Evolutionary conservation across 2,113 vertebrate genomes (phyloP).

Genomic region (Theristicus caerulescens): DNA sequence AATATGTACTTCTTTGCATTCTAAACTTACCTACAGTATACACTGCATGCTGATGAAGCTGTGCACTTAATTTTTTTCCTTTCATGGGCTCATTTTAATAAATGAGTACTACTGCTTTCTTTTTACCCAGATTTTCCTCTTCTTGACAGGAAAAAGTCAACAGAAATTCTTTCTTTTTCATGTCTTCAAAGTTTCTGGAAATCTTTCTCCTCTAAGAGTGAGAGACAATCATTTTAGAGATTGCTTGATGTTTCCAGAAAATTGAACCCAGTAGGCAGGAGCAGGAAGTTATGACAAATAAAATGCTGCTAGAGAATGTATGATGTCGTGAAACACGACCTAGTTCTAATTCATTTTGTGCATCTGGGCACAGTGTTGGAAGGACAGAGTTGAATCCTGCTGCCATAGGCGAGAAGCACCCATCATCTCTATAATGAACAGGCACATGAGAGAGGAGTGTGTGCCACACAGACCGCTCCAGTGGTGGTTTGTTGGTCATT

Average conservation of each 20-base stretch:
- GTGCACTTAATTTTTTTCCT: background rate
- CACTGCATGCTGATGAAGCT: background rate
- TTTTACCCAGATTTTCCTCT: background rate
- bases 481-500: background rate
- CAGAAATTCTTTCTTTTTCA: background rate
- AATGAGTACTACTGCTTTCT: background rate
- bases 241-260: background rate
- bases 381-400: background rate
- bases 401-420: background rate
- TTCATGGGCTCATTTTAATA: background rate
- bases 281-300: background rate
- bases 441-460: background rate
- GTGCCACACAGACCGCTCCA: background rate
- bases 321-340: background rate
- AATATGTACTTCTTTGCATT: background rate
- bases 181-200: background rate
- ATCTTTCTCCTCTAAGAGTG: background rate
- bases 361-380: background rate
- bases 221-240: background rate
- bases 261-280: background rate
- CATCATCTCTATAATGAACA: background rate
- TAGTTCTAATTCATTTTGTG: slow-evolving; percentile 1
- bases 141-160: background rate
- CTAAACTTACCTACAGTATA: background rate
- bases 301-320: background rate